Evolutionary conservation across 2,888 invertebrate species (phyloP).

Genomic region (Drosophila tripunctata): DNA sequence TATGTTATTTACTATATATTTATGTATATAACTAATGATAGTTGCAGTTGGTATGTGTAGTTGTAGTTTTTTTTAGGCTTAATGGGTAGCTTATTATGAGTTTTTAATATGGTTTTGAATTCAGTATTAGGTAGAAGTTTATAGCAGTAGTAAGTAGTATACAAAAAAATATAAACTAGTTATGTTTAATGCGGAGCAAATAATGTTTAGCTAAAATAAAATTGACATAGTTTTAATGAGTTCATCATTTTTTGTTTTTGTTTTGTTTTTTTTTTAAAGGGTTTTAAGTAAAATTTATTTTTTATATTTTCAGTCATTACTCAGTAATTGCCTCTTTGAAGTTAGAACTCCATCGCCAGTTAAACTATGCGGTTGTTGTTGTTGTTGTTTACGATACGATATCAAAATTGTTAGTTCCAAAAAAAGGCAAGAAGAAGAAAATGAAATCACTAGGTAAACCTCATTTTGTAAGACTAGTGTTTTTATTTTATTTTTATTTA

Average conservation of each 20-base stretch:
- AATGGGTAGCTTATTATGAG: constrained; percentile 43
- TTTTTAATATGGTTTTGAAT: constrained; percentile 53
- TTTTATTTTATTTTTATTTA: background rate
- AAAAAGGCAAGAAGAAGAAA: constrained; percentile 77
- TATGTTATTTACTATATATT: constrained; percentile 22
- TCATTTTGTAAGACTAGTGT: constrained; percentile 58
- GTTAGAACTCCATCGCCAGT: constrained; percentile 98
- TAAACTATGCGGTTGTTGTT: constrained; percentile 87
- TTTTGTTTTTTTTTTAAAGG: constrained; percentile 49
- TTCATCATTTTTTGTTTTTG: constrained; percentile 45
- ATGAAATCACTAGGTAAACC: constrained; percentile 70
- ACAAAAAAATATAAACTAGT: constrained; percentile 74
- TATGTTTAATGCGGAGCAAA: constrained; percentile 80
- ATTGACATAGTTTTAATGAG: constrained; percentile 68
- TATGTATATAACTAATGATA: constrained; percentile 46
- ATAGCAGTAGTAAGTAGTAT: constrained; percentile 72
- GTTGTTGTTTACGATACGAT: constrained; percentile 75
- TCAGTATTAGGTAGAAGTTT: constrained; percentile 67
- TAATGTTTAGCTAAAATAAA: constrained; percentile 78
- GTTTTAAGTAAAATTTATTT: constrained; percentile 43
- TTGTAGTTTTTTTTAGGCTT: constrained; percentile 22
- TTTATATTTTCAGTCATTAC: constrained; percentile 82
- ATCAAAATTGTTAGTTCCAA: constrained; percentile 72
- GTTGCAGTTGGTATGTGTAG: constrained; percentile 45
- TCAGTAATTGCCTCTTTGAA: constrained; percentile 97